Percentiles rank a stretch among this genome's conserved stretches.
phyloP scores from a whole-genome alignment of 2,797 vertebrate species.

The Pyrocephalus nanus region DNA sequence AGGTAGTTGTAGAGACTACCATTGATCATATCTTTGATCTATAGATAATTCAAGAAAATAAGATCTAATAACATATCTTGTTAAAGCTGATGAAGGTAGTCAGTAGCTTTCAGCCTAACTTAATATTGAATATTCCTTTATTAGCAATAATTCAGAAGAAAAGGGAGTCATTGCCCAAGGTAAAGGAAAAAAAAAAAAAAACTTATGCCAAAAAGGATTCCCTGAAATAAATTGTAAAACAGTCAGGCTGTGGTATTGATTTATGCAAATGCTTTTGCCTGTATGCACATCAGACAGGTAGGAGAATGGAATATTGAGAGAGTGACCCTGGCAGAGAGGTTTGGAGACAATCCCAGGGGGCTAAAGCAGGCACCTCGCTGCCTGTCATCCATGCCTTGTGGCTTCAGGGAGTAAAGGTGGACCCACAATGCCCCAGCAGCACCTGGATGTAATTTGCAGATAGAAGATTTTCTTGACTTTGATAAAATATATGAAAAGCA shows the following conservation, averaged over 20 bases:
- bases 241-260: not conserved
- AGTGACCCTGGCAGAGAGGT: not conserved
- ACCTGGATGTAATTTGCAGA: not conserved
- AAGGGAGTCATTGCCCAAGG: not conserved
- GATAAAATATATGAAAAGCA: not conserved
- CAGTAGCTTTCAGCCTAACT: slow-evolving; percentile 32
- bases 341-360: not conserved
- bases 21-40: slow-evolving; percentile 27
- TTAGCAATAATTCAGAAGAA: slow-evolving; percentile 17
- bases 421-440: not conserved
- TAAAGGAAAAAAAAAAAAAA: not conserved
- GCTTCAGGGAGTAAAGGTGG: accelerated
- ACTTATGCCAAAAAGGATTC: not conserved
- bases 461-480: not conserved
- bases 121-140: slow-evolving; percentile 28
- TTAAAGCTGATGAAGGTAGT: slow-evolving; percentile 26
- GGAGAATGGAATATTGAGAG: not conserved
- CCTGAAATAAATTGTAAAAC: not conserved
- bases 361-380: not conserved
- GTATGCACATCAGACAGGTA: not conserved
- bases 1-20: not conserved
- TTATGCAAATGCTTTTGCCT: not conserved
- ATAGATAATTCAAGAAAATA: slow-evolving; percentile 34
- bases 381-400: accelerated
- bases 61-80: slow-evolving; percentile 16